Percentiles rank a stretch among this genome's conserved stretches.
phyloP scores from a whole-genome alignment of 2,113 vertebrate genomes.

The Tympanuchus pallidicinctus region DNA sequence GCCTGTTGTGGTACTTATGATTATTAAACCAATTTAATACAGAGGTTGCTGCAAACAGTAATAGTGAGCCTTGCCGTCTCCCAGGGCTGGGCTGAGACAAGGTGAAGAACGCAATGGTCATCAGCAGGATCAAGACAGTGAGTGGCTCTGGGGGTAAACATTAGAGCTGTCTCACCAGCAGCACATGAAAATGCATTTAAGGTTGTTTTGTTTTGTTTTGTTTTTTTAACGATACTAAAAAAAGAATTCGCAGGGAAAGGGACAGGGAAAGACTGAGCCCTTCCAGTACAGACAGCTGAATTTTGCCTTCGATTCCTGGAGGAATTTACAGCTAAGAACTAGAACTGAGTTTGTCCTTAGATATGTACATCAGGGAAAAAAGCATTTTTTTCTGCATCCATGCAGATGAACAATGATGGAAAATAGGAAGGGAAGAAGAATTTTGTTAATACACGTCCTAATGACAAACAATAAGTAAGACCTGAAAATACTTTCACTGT shows the following conservation, averaged over 20 bases:
- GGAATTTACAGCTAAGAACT: neutral
- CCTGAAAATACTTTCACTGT: neutral
- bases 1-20: neutral
- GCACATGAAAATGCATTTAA: neutral
- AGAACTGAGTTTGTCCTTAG: neutral
- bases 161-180: neutral
- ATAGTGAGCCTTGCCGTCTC: neutral
- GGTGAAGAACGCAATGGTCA: neutral
- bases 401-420: neutral
- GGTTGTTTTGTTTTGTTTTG: neutral
- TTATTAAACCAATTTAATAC: neutral
- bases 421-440: neutral
- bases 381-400: neutral
- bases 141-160: neutral
- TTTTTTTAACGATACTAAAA: neutral
- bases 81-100: neutral
- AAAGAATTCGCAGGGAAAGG: neutral
- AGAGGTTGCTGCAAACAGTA: neutral
- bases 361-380: neutral
- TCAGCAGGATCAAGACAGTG: neutral
- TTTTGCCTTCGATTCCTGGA: neutral
- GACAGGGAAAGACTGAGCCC: neutral
- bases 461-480: neutral
- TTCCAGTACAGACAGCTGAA: neutral
- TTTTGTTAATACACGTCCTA: neutral